A percentile compares a stretch with the other conserved stretches of the same genome.
Evolutionary conservation across 2,888 invertebrate genomes (phyloP).

Genomic region (Chloromyia formosa): DNA sequence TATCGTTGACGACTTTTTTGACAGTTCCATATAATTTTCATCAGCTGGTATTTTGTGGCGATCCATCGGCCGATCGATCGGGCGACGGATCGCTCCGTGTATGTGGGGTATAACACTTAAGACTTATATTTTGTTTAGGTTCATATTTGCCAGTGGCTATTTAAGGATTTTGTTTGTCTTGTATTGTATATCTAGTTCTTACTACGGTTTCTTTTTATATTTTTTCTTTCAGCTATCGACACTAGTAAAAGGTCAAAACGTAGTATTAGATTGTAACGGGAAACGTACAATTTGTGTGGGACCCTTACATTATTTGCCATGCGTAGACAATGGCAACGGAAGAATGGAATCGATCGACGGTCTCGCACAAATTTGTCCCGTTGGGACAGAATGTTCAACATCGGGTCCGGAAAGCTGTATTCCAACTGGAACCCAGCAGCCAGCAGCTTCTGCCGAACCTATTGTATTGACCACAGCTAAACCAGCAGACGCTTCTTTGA

Average conservation of each 20-base stretch:
- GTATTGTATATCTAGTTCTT: no score
- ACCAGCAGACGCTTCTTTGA: constrained; percentile 35
- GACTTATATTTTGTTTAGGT: no score
- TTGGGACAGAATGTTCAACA: constrained; percentile 56
- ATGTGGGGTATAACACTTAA: no score
- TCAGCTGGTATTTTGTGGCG: no score
- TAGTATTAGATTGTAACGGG: constrained; percentile 55
- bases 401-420: constrained; percentile 58
- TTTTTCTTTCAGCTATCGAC: constrained; percentile 55
- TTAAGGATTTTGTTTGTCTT: no score
- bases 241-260: constrained; percentile 54
- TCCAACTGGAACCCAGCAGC: constrained; percentile 46
- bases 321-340: constrained; percentile 52
- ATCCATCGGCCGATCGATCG: no score
- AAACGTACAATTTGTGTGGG: constrained; percentile 58
- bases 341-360: constrained; percentile 52
- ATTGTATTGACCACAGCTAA: neutral
- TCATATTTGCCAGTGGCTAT: no score
- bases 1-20: no score
- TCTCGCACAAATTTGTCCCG: constrained; percentile 53
- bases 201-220: neutral
- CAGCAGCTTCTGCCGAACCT: neutral
- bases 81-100: no score
- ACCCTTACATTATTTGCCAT: constrained; percentile 56
- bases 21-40: no score